Conservation (phyloP, 64 coral and sea anemone species). For the Actinia equina region DNA sequence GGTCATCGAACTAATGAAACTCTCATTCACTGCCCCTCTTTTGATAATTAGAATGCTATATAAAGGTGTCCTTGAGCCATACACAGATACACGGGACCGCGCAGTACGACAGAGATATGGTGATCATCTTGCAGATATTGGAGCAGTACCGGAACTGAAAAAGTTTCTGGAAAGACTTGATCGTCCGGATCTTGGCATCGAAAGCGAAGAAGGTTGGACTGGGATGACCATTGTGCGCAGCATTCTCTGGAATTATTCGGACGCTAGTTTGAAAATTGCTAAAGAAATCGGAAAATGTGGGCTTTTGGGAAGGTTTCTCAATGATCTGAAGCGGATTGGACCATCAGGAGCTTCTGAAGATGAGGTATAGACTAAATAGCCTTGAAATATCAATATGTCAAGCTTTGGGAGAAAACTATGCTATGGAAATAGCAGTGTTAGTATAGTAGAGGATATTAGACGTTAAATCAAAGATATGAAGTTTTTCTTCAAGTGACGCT, state of each 20-base stretch:
- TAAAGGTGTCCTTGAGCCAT: conserved; percentile 54
- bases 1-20: conserved; percentile 38
- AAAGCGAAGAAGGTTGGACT: conserved; percentile 7
- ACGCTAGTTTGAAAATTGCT: conserved; percentile 46
- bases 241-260: conserved; percentile 37
- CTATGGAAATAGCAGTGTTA: too few relatives aligned
- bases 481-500: too few relatives aligned
- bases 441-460: too few relatives aligned
- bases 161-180: conserved; percentile 10
- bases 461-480: too few relatives aligned
- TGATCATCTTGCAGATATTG: conserved; percentile 50
- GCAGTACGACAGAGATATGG: conserved; percentile 67
- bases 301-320: conserved; percentile 14
- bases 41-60: conserved; percentile 24
- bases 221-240: conserved; percentile 25
- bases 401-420: not conserved
- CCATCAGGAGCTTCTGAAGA: not conserved
- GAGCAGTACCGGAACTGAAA: not conserved
- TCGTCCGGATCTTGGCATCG: conserved; percentile 1
- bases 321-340: conserved; percentile 28
- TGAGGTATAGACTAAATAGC: not conserved
- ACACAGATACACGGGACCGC: conserved; percentile 26
- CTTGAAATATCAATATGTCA: not conserved
- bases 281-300: conserved; percentile 34
- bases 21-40: not conserved